Evolutionary conservation across 2,888 invertebrate species (phyloP).

Genomic region (Auanema freiburgensis): DNA sequence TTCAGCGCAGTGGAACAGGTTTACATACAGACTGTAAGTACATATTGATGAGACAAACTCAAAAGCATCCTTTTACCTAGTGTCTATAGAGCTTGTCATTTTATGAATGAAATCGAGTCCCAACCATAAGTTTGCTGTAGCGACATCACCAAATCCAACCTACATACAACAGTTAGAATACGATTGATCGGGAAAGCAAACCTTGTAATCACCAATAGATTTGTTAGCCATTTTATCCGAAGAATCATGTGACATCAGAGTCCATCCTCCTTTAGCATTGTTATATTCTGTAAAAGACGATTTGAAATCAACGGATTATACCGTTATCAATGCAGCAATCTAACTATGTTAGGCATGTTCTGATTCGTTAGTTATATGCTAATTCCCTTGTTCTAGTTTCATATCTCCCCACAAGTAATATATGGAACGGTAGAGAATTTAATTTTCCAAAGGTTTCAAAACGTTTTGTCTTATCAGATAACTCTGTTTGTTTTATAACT

Average conservation of each 20-base stretch:
- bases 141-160: slow-evolving; percentile 42
- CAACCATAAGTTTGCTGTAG: slow-evolving; percentile 34
- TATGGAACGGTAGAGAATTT: too few species aligned
- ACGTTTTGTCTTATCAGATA: too few species aligned
- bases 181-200: slow-evolving; percentile 12
- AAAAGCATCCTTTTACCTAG: slow-evolving; percentile 21
- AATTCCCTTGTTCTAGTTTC: neutral
- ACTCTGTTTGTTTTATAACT: too few species aligned
- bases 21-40: slow-evolving; percentile 36
- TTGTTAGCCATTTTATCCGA: slow-evolving; percentile 26
- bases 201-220: slow-evolving; percentile 15
- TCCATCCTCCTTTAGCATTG: slow-evolving; percentile 46
- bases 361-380: neutral
- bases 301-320: neutral
- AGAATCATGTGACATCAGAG: slow-evolving; percentile 38
- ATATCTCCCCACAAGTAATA: too few species aligned
- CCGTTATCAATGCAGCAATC: neutral
- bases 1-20: slow-evolving; percentile 38
- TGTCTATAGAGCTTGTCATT: slow-evolving; percentile 38
- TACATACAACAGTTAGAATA: neutral
- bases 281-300: neutral
- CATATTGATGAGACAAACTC: neutral
- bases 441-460: too few species aligned
- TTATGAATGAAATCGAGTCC: slow-evolving; percentile 46
- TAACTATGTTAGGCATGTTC: neutral